Base-by-base conservation (phyloP, 1,140 invertebrate species). In the Drepana arcuata region DNA sequence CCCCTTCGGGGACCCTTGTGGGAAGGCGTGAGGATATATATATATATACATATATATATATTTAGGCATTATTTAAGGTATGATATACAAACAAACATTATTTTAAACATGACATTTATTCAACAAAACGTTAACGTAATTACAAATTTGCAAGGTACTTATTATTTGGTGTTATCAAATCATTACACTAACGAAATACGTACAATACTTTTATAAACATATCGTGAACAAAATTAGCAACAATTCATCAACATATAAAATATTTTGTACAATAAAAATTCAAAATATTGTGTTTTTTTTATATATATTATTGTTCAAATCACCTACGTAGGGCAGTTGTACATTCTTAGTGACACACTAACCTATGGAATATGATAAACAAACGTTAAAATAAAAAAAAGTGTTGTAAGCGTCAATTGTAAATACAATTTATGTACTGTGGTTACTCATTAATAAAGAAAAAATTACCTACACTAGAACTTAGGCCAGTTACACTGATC, bases 21-120 rank as follows among this genome's bases (percentile, higher is more conserved):
- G n/a, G n/a, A n/a, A n/a, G n/a, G n/a, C n/a, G n/a, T n/a, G n/a
- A n/a, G n/a, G n/a, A n/a, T n/a, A n/a, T n/a, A n/a, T n/a, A n/a
- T n/a, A n/a, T n/a, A n/a, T n/a, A n/a, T n/a, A n/a, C n/a, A n/a
- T n/a, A n/a, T n/a, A n/a, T n/a, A n/a, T n/a, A n/a, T n/a, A n/a
- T n/a, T n/a, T n/a, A n/a, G n/a, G n/a, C n/a, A n/a, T n/a, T n/a
- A n/a, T n/a, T n/a, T n/a, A n/a, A n/a, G 18, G 18, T 21, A 9
- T 4, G 9, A 4, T 5, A 21, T 21, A 21, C 4, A 21, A 21
- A 21, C 4, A 37, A 45, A 27, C 26, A 31, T 36, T 12, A 31
- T 56, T 68, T 60, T 59, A 73, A 80, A 80, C 68, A 80, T 70
- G 60, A 80, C 68, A 80, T 77, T 80, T 80, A 80, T 77, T 80